Conservation (phyloP, 1,140 invertebrate genomes). For the Holcopasites calliopsidis region DNA sequence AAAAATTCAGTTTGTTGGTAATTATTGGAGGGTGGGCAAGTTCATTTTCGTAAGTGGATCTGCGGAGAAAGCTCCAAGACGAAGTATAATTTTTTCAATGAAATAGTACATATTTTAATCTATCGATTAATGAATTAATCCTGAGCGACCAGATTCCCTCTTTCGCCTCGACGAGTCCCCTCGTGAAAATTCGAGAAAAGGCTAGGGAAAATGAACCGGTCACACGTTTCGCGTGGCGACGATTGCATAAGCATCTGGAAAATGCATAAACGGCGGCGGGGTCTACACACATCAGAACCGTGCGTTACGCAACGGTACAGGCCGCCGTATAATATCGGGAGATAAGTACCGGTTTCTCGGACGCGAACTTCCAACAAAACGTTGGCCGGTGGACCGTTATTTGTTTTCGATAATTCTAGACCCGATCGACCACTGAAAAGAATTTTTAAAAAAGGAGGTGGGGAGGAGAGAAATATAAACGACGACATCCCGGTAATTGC, state of each 20-base stretch:
- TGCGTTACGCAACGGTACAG: slow-evolving; percentile 40
- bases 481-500: background rate
- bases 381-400: slow-evolving; percentile 29
- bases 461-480: background rate
- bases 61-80: no score
- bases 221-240: background rate
- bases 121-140: no score
- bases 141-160: no score
- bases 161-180: no score
- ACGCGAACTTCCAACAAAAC: slow-evolving; percentile 26
- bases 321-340: slow-evolving; percentile 36
- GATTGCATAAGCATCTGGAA: slow-evolving; percentile 40
- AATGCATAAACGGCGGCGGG: slow-evolving; percentile 43
- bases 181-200: slow-evolving; percentile 34
- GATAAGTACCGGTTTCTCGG: slow-evolving; percentile 42
- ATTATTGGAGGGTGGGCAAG: no score
- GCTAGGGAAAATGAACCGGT: background rate
- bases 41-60: no score
- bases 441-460: background rate
- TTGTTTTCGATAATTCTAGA: slow-evolving; percentile 33
- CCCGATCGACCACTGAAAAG: background rate
- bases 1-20: no score
- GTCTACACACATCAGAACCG: slow-evolving; percentile 28
- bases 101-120: no score
- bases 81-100: no score